Evolutionary conservation across 2,888 invertebrate genomes (phyloP).

Genomic region (Nineta flava): DNA sequence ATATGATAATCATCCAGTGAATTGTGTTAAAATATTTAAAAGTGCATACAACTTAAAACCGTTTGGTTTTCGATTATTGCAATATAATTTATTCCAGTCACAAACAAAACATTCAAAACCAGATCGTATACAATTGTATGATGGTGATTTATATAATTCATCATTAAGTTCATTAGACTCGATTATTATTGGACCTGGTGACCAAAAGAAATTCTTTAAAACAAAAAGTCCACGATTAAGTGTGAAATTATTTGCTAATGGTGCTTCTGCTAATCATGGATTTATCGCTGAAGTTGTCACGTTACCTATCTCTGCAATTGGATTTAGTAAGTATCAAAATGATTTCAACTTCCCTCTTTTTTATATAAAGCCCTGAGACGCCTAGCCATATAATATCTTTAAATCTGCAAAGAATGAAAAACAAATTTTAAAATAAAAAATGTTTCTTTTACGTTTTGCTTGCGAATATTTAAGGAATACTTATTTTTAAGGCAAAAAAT

Average conservation of each 20-base stretch:
- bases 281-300: constrained; percentile 96
- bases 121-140: constrained; percentile 74
- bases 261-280: constrained; percentile 85
- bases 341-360: background rate
- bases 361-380: too few species aligned
- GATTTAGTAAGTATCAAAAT: constrained; percentile 53
- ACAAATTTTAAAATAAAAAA: background rate
- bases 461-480: constrained; percentile 1
- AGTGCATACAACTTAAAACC: constrained; percentile 72
- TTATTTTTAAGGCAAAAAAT: too few species aligned
- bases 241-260: constrained; percentile 83
- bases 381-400: too few species aligned
- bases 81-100: constrained; percentile 84
- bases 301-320: constrained; percentile 79
- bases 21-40: constrained; percentile 93
- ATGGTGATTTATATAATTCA: constrained; percentile 83
- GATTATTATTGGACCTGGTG: constrained; percentile 51
- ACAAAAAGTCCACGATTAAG: constrained; percentile 69
- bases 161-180: constrained; percentile 56
- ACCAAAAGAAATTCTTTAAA: constrained; percentile 59
- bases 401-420: too few species aligned
- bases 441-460: background rate
- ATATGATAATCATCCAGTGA: constrained; percentile 90
- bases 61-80: constrained; percentile 76
- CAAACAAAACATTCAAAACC: constrained; percentile 64